Evolutionary conservation across 2,888 invertebrate genomes (phyloP), one percentile per base, ranked within the genome.

Genomic region (Melanchra persicariae): DNA sequence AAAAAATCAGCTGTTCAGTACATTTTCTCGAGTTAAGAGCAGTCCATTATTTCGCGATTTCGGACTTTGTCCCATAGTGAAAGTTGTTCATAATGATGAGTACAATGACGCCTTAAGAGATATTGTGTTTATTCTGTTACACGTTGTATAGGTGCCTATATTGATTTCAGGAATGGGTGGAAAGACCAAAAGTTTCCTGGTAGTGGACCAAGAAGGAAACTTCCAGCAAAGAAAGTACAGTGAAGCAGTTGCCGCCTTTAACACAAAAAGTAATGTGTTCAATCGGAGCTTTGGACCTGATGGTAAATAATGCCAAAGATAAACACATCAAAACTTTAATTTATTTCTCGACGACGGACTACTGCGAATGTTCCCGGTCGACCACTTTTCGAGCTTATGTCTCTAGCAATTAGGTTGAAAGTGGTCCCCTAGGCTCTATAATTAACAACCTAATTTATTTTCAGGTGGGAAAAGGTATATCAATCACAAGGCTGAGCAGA

Each of bases 181-280:
- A n/a, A 97, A 97, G 85, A 97, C 97, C 87, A 97, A 98, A 84
- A 96, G 97, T 61, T 99, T 98, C 92, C 91, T 98, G 47, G 96
- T 99, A 19, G 96, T 99, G 10, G 98, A 99, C 90, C 97, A 97
- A 63, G 97, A 97, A 76, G 97, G 98, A 0, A 96, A 96, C 66
- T 99, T 98, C 93, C 92, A 97, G 26, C 95, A 97, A 17, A 93
- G 96, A 72, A 98, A 98, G 87, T 98, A 96, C 85, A 96, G 96
- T 62, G 94, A 94, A 72, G 97, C 97, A 0, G 93, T 96, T 0
- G 95, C 96, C 0, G 96, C 96, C 9, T n/a, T n/a, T n/a, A 96
- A 96, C 75, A 93, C 95, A 70, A 85, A 93, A 0, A 88, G 95
- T 75, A 95, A 95, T 72, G 95, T 95, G 12, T 92, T 90, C 74